phyloP scores from a whole-genome alignment of 2,113 vertebrate species.

The Pygoscelis antarcticus region DNA sequence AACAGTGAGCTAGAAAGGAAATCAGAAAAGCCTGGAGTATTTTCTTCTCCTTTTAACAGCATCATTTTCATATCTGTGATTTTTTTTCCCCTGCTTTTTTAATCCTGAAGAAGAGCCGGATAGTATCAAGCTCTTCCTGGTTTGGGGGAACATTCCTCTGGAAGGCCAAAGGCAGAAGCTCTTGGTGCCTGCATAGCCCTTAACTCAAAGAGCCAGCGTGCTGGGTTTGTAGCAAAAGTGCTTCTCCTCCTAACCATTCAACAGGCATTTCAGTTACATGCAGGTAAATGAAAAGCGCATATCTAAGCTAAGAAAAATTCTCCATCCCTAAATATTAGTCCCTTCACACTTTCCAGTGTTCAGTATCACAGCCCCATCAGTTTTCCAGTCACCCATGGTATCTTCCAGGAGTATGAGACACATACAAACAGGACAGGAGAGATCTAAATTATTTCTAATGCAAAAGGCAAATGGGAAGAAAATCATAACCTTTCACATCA shows the following conservation, averaged over 20 bases:
- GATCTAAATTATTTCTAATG: not conserved
- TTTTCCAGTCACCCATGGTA: not conserved
- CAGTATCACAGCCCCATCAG: not conserved
- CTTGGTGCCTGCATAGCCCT: not conserved
- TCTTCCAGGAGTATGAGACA: not conserved
- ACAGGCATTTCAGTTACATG: not conserved
- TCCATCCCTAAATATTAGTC: not conserved
- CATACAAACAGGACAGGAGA: not conserved
- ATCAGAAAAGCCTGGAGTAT: not conserved
- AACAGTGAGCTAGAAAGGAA: not conserved
- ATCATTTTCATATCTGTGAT: not conserved
- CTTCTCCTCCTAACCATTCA: not conserved
- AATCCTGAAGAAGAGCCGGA: not conserved
- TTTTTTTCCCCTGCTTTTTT: not conserved
- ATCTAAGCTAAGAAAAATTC: not conserved
- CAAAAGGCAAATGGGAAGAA: not conserved
- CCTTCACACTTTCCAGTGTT: not conserved
- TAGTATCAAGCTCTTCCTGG: not conserved
- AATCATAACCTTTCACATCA: not conserved
- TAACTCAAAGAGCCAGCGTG: not conserved
- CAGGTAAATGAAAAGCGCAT: constrained; percentile 7
- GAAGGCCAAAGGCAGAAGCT: not conserved
- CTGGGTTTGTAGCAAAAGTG: not conserved
- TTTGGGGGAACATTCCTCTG: not conserved
- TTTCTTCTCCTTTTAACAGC: not conserved